Evolutionary conservation across 1,140 invertebrate genomes (phyloP), one percentile per base, ranked within the genome.

Genomic region (Sycobia sp.): DNA sequence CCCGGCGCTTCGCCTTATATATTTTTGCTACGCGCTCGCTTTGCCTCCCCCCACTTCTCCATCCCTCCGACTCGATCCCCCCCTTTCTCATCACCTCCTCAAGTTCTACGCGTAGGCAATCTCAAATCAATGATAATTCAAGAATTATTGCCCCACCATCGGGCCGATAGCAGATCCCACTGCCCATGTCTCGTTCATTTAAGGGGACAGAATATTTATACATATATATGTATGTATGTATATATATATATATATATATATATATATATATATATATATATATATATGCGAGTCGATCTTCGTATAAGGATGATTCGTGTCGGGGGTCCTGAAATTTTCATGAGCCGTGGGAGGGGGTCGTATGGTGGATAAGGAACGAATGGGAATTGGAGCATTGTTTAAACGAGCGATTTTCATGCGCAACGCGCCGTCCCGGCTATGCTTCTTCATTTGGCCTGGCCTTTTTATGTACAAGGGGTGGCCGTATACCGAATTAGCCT

Each of bases 61-160:
- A n/a, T n/a, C n/a, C n/a, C n/a, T n/a, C n/a, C n/a, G n/a, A n/a
- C n/a, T n/a, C n/a, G n/a, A n/a, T n/a, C n/a, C n/a, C n/a, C n/a
- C n/a, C 16, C 32, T 27, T 50, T 50, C 47, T 18, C 16, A 14
- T 9, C 18, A 11, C 16, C 18, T 22, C 11, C 32, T 49, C 13
- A 9, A 5, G 8, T 18, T 25, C 16, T 23, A 10, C n/a, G 8
- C 56, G n/a, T n/a, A 13, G 18, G 25, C 47, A 61, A 61, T 61
- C 58, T 41, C 27, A 38, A 49, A 51, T 61, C 58, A 43, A 61
- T 61, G 49, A 61, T 61, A 61, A 61, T 61, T 51, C 47, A 27
- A 51, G 20, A 61, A 61, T 59, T 61, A 61, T 61, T 61, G 47
- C 47, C 36, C 27, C n/a, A 14, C 41, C n/a, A 7, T n/a, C 7